phyloP scores from a whole-genome alignment of 2,888 invertebrate species.

The Stenotaenia linearis region DNA sequence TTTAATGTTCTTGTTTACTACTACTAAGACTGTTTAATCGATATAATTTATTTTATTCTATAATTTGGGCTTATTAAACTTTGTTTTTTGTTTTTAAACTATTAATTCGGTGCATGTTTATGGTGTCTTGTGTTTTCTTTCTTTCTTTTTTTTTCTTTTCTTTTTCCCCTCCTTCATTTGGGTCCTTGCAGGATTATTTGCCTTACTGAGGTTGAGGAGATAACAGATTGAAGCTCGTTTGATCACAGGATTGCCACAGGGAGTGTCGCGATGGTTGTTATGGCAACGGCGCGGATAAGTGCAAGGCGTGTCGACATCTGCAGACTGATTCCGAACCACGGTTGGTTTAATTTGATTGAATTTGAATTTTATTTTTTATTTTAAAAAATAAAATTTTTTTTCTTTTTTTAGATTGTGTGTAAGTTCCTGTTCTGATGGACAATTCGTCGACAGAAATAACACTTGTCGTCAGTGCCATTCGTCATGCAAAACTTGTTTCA shows the following conservation, averaged over 20 bases:
- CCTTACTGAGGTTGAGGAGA: conserved; percentile 24
- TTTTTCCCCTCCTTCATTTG: not conserved
- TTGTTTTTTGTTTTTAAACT: not conserved
- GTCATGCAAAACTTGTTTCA: conserved; percentile 82
- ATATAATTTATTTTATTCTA: no score
- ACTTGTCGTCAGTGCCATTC: conserved; percentile 83
- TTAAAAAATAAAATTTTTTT: conserved; percentile 28
- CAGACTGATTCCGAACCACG: conserved; percentile 31
- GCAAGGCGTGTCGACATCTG: conserved; percentile 33
- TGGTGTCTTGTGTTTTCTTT: not conserved
- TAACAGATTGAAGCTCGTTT: conserved; percentile 32
- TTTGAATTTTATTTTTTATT: not conserved
- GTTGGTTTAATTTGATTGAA: conserved; percentile 15
- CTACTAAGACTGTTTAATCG: not conserved
- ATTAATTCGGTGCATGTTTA: not conserved
- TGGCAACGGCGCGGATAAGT: conserved; percentile 33
- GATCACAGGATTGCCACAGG: conserved; percentile 34
- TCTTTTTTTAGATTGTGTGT: conserved; percentile 65
- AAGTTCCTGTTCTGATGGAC: conserved; percentile 75
- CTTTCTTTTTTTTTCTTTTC: not conserved
- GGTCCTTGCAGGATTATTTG: conserved; percentile 24
- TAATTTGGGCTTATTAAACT: not conserved
- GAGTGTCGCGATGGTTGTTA: conserved; percentile 35
- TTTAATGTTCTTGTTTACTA: not conserved
- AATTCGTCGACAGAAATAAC: conserved; percentile 80